A percentile compares a stretch with the other conserved stretches of the same genome.
Evolutionary conservation across 2,113 vertebrate species (phyloP).

Genomic region (Varanus komodoensis): DNA sequence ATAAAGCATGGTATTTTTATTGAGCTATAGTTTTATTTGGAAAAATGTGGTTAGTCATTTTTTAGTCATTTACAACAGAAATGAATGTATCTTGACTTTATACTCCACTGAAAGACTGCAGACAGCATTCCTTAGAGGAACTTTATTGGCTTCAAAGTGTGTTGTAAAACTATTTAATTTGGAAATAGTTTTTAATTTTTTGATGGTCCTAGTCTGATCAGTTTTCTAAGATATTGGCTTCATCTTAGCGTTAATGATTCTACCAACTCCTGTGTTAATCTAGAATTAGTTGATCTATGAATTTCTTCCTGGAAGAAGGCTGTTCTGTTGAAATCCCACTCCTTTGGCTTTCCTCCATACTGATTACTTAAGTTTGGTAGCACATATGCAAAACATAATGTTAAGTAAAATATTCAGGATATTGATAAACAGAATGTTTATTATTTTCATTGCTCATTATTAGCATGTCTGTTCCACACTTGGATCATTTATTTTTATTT

Average conservation of each 20-base stretch:
- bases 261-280: neutral
- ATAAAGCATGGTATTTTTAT: slow-evolving; percentile 15
- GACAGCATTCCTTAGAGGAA: no score
- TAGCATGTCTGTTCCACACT: no score
- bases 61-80: neutral
- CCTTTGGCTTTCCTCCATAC: neutral
- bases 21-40: neutral
- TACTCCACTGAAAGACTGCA: no score
- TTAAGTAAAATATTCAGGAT: neutral
- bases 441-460: neutral
- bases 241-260: neutral
- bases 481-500: neutral
- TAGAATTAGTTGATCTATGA: neutral
- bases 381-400: no score
- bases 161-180: neutral
- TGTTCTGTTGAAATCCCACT: neutral
- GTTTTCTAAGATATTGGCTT: neutral
- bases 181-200: neutral
- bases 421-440: neutral
- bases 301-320: neutral
- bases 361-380: no score
- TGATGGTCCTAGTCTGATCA: neutral
- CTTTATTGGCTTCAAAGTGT: neutral
- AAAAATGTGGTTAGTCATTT: neutral
- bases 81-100: neutral